Conservation (phyloP, 1,140 invertebrate genomes). For the Eciton burchellii region DNA sequence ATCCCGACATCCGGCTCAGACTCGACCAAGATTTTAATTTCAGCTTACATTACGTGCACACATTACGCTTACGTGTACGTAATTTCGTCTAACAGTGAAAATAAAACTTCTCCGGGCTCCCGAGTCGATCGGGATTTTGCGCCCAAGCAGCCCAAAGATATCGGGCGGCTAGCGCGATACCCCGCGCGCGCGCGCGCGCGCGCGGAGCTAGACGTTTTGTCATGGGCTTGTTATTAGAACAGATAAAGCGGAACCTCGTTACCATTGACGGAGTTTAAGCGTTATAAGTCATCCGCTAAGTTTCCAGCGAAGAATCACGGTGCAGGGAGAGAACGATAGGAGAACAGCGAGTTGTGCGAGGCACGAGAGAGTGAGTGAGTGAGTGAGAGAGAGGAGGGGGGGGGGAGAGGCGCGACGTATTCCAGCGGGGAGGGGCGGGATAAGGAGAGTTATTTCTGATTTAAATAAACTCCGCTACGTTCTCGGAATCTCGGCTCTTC, state of each 20-base stretch:
- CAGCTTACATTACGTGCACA: no score
- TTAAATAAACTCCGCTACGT: constrained; percentile 73
- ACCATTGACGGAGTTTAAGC: constrained; percentile 53
- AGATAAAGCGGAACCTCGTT: constrained; percentile 48
- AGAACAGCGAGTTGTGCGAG: neutral
- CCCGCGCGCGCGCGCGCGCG: no score
- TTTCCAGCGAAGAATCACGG: constrained; percentile 41
- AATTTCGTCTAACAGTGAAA: neutral
- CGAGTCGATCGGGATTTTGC: neutral
- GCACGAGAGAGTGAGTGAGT: neutral
- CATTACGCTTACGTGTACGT: no score
- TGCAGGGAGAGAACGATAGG: neutral
- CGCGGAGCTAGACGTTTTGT: constrained; percentile 22
- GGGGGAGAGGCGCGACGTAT: neutral
- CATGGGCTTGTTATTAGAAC: constrained; percentile 42
- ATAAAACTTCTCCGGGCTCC: no score
- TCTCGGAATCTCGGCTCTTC: constrained; percentile 66
- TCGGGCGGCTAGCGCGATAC: neutral
- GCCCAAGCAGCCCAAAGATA: neutral
- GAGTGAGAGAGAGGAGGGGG: neutral
- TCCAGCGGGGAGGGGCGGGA: neutral
- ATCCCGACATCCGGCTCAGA: no score
- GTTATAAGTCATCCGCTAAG: constrained; percentile 55
- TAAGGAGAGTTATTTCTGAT: constrained; percentile 74
- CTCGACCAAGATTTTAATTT: no score